phyloP scores from a whole-genome alignment of 1,140 invertebrate species.

The Euschistus heros region DNA sequence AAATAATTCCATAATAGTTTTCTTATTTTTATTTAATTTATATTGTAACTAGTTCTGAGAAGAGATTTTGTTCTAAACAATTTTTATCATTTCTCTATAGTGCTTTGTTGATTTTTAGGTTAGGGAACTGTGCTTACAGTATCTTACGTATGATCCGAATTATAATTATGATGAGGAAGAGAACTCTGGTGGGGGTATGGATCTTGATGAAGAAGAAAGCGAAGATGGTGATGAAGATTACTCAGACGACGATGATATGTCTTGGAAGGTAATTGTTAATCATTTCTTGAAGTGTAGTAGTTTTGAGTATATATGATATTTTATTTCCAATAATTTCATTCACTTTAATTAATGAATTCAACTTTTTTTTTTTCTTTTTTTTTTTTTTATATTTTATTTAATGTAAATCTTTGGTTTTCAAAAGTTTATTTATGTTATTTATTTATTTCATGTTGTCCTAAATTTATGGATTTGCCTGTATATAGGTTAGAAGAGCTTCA shows the following conservation, averaged over 20 bases:
- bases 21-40: neutral
- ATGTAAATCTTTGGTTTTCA: no score
- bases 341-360: no score
- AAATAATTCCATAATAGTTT: neutral
- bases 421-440: no score
- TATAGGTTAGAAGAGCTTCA: constrained; percentile 60
- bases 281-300: no score
- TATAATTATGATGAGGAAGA: constrained; percentile 89
- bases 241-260: constrained; percentile 98
- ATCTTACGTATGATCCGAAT: constrained; percentile 96
- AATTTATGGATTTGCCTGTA: no score
- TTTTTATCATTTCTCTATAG: no score
- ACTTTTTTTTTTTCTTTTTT: no score
- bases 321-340: no score
- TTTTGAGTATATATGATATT: no score
- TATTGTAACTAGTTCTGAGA: neutral
- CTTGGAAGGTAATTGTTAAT: constrained; percentile 70
- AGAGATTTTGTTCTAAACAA: no score
- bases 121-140: constrained; percentile 76
- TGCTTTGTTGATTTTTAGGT: constrained; percentile 49
- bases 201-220: constrained; percentile 61
- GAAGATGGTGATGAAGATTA: constrained; percentile 78
- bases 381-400: no score
- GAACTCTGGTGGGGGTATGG: constrained; percentile 48
- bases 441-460: no score